A percentile compares a stretch with the other conserved stretches of the same genome.
Conservation (phyloP, 2,888 invertebrate genomes). For the Brassicogethes aeneus region DNA sequence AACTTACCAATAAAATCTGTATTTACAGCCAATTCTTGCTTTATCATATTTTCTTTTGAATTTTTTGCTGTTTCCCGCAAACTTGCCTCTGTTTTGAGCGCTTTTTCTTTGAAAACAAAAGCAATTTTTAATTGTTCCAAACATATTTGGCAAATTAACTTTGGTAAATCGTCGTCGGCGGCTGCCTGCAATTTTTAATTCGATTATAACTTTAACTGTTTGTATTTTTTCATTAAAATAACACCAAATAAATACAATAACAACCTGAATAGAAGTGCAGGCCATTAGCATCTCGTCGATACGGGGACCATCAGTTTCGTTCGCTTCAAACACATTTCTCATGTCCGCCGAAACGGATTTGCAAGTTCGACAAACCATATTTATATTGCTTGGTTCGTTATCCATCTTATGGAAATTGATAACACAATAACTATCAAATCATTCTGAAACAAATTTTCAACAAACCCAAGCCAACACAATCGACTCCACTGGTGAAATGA, state of each 20-base stretch:
- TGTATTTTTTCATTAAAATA: constrained; percentile 13
- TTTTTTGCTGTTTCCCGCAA: constrained; percentile 32
- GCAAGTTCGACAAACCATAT: constrained; percentile 38
- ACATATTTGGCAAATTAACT: constrained; percentile 35
- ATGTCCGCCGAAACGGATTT: constrained; percentile 33
- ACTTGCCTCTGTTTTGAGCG: constrained; percentile 32
- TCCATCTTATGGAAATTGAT: constrained; percentile 27
- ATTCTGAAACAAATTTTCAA: constrained; percentile 13
- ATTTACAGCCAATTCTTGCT: constrained; percentile 27
- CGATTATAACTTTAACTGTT: constrained; percentile 6
- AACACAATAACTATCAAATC: constrained; percentile 10
- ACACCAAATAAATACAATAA: constrained; percentile 10
- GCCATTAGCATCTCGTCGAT: constrained; percentile 45
- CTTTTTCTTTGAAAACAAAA: constrained; percentile 36
- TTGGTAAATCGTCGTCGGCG: constrained; percentile 35
- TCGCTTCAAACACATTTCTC: constrained; percentile 34
- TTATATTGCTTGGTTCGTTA: too few relatives aligned
- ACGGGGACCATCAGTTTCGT: constrained; percentile 34
- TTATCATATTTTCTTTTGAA: constrained; percentile 22
- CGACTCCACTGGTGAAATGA: constrained; percentile 33
- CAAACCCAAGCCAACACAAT: constrained; percentile 33
- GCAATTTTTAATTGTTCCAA: constrained; percentile 32
- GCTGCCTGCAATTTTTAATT: constrained; percentile 31
- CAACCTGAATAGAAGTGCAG: constrained; percentile 40
- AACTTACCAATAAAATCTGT: constrained; percentile 26